Evolutionary conservation across 1,140 invertebrate species (phyloP), one percentile per base, ranked within the genome.

Genomic region (Oryzaephilus surinamensis): DNA sequence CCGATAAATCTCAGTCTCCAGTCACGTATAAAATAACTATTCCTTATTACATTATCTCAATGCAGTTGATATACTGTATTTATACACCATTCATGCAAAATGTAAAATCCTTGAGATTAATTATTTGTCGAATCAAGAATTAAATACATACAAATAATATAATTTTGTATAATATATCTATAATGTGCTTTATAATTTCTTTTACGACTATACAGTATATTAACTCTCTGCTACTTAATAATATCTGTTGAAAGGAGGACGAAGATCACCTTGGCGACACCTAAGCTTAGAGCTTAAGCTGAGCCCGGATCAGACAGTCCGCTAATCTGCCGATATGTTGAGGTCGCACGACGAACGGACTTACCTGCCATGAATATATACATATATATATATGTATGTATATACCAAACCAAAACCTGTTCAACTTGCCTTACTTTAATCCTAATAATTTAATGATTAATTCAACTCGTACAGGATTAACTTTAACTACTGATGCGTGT

Each of bases 261-360:
- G 37, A 31, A 46, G 43, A 52, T 55, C 53, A 50, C 53, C 50
- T 55, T 55, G 49, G 41, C 46, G 49, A 51, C 46, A 43, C 29
- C 35, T 41, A 49, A 48, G 43, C 29, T 34, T 30, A 35, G 46
- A 48, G 43, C 29, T 34, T 30, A 35, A 31, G 39, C 38, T 52
- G 41, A 54, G 45, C 50, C 36, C 31, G 52, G 50, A 54, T 54
- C 50, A 51, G 52, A 50, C 45, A 43, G 43, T 40, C 44, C 45
- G 43, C 46, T 57, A 57, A 57, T 57, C 55, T 41, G 40, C 36
- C 46, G 49, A 57, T 57, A 54, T 55, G 52, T 49, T 48, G 45
- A 37, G 49, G 46, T 46, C 44, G 51, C 55, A 57, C 52, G 52
- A 21, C 36, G 35, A 23, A 43, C 36, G 35, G 21, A 43, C 39